These are phyloP conservation scores for Gadopsis bispinosus DNA, from an alignment of 2,797 vertebrate species.

Conservation along the genomic window DNA sequence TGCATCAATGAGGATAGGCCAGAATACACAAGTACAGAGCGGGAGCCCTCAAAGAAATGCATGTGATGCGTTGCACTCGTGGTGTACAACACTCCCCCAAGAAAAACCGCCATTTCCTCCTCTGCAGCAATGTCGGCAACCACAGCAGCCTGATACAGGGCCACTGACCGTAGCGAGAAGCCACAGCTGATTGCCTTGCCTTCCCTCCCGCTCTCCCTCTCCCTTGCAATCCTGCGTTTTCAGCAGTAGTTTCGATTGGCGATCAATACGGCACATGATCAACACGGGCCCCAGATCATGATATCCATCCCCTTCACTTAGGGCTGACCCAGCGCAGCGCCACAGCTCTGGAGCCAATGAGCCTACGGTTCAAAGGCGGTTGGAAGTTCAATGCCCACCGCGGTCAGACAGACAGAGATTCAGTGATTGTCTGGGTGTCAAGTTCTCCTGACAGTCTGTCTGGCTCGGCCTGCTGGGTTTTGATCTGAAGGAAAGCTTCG, in stretches of 20 bases:
- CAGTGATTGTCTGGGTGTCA: conserved; percentile 66
- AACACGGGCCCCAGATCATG: conserved; percentile 68
- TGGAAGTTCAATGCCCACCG: conserved; percentile 68
- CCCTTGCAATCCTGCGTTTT: conserved; percentile 65
- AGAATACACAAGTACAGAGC: not conserved
- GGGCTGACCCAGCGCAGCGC: conserved; percentile 47
- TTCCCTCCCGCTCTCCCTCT: conserved; percentile 49
- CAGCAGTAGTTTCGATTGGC: conserved; percentile 74
- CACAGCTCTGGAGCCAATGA: conserved; percentile 54
- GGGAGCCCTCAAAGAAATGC: conserved; percentile 19
- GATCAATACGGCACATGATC: conserved; percentile 79
- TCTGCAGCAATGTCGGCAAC: conserved; percentile 41
- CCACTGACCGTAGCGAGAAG: conserved; percentile 52
- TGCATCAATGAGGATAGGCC: conserved; percentile 25
- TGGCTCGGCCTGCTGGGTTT: conserved; percentile 61
- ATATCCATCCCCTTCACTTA: conserved; percentile 76
- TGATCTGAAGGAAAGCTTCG: conserved; percentile 53
- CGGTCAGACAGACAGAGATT: conserved; percentile 63
- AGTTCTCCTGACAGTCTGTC: conserved; percentile 74
- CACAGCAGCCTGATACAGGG: conserved; percentile 52
- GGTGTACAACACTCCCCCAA: conserved; percentile 1
- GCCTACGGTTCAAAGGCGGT: conserved; percentile 53
- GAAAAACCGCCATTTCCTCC: conserved; percentile 50
- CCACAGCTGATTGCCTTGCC: conserved; percentile 66
- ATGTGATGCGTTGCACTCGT: not conserved